Evolutionary conservation across 2,113 vertebrate genomes (phyloP).

Genomic region (Arenaria interpres): DNA sequence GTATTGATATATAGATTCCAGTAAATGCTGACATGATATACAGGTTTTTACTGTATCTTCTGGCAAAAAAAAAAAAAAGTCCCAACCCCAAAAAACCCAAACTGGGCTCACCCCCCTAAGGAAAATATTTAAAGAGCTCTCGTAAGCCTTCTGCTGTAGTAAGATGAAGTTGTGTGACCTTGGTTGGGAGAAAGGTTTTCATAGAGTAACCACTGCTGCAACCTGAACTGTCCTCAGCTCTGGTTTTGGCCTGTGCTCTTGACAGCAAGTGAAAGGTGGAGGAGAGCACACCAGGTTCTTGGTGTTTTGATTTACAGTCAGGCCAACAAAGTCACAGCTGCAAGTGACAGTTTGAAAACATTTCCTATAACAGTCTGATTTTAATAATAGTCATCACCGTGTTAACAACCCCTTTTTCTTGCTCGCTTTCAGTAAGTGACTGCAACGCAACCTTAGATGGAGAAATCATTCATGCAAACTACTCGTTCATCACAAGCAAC

Average conservation of each 20-base stretch:
- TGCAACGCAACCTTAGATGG: slow-evolving; percentile 71
- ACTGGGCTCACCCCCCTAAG: neutral
- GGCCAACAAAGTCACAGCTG: neutral
- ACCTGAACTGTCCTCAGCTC: neutral
- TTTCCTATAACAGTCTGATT: neutral
- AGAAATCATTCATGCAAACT: slow-evolving; percentile 57
- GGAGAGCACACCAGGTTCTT: neutral
- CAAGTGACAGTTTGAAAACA: neutral
- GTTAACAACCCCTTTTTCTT: neutral
- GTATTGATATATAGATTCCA: neutral
- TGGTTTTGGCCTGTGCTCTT: neutral
- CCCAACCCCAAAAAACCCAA: neutral
- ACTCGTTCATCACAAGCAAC: slow-evolving; percentile 26
- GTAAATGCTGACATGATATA: neutral
- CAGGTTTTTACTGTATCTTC: neutral
- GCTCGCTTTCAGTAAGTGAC: slow-evolving; percentile 50
- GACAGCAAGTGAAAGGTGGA: accelerated
- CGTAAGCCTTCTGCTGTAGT: neutral
- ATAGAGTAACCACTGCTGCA: neutral
- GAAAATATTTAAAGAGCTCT: neutral
- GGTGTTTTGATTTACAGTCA: neutral
- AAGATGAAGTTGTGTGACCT: neutral
- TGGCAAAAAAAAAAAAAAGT: neutral
- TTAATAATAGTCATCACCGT: neutral
- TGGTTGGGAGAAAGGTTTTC: neutral